Conservation (phyloP, 2,888 invertebrate genomes). For the Apamea crenata region DNA sequence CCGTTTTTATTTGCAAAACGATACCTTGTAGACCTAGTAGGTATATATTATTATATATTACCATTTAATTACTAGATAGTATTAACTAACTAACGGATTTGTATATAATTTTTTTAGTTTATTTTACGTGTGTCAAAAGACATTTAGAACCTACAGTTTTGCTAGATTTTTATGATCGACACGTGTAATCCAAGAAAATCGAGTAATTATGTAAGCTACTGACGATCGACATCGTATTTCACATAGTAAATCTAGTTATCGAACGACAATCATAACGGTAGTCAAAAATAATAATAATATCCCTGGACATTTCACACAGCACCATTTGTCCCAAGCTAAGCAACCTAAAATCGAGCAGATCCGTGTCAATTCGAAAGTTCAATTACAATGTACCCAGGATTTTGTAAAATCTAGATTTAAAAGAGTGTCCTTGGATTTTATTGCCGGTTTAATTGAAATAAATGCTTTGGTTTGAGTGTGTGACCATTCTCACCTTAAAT, state of each 20-base stretch:
- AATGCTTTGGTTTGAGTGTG: background rate
- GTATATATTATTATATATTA: background rate
- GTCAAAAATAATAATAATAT: too few species aligned
- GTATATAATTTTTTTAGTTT: background rate
- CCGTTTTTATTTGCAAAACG: background rate
- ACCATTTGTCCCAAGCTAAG: too few species aligned
- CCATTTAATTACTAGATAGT: background rate
- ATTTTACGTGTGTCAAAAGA: background rate
- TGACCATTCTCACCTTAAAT: background rate
- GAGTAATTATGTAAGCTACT: background rate
- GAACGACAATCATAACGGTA: background rate
- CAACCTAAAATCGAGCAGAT: too few species aligned
- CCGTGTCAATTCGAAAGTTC: background rate
- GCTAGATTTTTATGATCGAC: background rate
- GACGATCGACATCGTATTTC: background rate
- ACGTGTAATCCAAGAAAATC: background rate
- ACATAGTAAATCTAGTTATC: background rate
- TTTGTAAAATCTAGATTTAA: background rate
- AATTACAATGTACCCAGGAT: background rate
- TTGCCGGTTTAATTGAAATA: background rate
- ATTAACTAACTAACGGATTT: background rate
- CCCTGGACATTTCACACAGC: too few species aligned
- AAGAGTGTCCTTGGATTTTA: background rate
- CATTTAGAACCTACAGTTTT: background rate
- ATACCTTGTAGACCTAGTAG: background rate